phyloP scores from a whole-genome alignment of 2,113 vertebrate species.

The Orthonyx spaldingii region DNA sequence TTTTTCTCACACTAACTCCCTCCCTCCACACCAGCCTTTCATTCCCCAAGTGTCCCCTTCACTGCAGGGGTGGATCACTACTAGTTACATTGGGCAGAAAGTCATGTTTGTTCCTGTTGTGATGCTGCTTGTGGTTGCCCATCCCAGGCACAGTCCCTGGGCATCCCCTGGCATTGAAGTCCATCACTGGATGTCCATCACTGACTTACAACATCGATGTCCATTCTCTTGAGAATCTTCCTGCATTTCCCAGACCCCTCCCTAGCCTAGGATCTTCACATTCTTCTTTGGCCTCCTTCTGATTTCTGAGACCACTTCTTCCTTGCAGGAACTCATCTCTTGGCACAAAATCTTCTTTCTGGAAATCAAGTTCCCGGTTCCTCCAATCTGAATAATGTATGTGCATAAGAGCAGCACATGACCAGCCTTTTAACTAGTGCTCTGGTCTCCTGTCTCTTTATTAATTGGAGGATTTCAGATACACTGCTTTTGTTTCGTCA shows the following conservation, averaged over 20 bases:
- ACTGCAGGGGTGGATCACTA: background rate
- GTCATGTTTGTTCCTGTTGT: accelerated
- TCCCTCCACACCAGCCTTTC: background rate
- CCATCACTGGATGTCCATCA: background rate
- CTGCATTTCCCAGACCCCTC: background rate
- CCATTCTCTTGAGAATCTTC: background rate
- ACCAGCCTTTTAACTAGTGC: background rate
- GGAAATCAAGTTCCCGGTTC: background rate
- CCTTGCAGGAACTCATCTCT: background rate
- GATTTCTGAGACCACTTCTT: background rate
- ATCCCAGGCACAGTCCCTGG: background rate
- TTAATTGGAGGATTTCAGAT: background rate
- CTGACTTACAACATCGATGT: background rate
- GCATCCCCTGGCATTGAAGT: background rate
- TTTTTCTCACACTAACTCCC: background rate
- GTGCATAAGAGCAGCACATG: background rate
- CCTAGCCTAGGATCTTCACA: background rate
- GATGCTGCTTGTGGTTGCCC: background rate
- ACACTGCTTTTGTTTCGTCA: background rate
- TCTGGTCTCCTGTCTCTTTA: background rate
- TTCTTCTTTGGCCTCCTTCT: background rate
- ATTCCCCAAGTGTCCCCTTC: background rate
- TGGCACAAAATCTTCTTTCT: background rate
- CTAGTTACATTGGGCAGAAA: background rate
- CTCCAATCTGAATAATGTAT: background rate